phyloP scores from a whole-genome alignment of 2,888 invertebrate species.

The Stenolophus ochropezus region DNA sequence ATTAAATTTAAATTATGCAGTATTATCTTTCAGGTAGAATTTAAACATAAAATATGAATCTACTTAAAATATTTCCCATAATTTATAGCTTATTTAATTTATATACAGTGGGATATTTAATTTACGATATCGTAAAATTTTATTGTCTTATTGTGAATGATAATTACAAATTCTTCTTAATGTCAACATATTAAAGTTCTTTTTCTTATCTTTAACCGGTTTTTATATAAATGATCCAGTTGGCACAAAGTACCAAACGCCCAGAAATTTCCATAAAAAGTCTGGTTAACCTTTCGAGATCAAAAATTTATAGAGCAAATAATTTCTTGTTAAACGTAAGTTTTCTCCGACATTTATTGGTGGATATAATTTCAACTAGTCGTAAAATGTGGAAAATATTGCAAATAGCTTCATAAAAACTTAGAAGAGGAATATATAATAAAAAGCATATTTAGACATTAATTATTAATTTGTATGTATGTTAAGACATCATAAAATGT shows the following conservation, averaged over 20 bases:
- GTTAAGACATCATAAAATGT: neutral
- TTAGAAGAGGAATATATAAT: neutral
- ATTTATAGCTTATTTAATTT: neutral
- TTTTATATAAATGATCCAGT: conserved; percentile 9
- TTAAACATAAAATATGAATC: neutral
- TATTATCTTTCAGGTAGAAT: neutral
- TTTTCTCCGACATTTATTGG: conserved; percentile 13
- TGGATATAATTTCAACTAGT: conserved; percentile 3
- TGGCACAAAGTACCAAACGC: neutral
- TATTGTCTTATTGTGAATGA: conserved; percentile 4
- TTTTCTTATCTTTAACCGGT: conserved; percentile 7
- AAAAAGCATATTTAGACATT: neutral
- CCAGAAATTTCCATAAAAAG: neutral
- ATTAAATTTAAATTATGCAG: neutral
- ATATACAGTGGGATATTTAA: neutral
- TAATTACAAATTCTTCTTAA: conserved; percentile 37
- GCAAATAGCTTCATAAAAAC: neutral
- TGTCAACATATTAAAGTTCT: neutral
- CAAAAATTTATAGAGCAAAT: conserved; percentile 26
- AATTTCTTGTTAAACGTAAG: conserved; percentile 18
- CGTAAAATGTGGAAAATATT: neutral
- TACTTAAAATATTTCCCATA: neutral
- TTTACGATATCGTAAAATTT: neutral
- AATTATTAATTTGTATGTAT: neutral
- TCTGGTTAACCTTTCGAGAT: conserved; percentile 20